Conservation (phyloP, 2,888 invertebrate genomes). For the Antheraea yamamai region DNA sequence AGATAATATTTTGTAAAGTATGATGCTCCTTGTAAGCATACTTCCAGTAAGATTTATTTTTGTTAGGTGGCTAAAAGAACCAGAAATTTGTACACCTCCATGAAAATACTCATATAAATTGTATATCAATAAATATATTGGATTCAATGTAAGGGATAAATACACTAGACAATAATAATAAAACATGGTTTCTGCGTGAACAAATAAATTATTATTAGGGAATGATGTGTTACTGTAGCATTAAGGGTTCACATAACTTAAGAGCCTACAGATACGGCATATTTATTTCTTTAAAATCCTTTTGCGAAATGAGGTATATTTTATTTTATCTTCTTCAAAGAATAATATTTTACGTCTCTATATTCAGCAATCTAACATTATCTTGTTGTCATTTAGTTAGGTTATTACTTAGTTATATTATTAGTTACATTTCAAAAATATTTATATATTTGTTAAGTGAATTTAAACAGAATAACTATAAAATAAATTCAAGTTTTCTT, state of each 20-base stretch:
- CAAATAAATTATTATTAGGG: slow-evolving; percentile 64
- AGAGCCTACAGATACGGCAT: slow-evolving; percentile 28
- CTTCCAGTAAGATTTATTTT: too few relatives aligned
- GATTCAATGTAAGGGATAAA: slow-evolving; percentile 31
- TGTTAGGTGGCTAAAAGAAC: background rate
- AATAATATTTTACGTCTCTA: background rate
- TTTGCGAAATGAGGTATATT: background rate
- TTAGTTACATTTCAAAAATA: too few relatives aligned
- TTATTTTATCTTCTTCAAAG: background rate
- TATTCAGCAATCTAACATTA: too few relatives aligned
- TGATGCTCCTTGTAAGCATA: too few relatives aligned
- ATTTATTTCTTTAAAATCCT: background rate
- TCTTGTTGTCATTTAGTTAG: too few relatives aligned
- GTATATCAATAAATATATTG: slow-evolving; percentile 1
- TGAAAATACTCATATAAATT: background rate
- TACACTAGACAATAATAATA: slow-evolving; percentile 29
- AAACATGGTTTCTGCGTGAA: slow-evolving; percentile 35
- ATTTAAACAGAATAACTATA: too few relatives aligned
- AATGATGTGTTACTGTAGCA: slow-evolving; percentile 42
- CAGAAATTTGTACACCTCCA: background rate
- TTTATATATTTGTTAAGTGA: too few relatives aligned
- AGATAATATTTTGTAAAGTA: background rate
- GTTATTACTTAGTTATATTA: too few relatives aligned
- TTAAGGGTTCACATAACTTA: slow-evolving; percentile 29
- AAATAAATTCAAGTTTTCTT: too few relatives aligned